Base-by-base conservation (phyloP, 2,113 vertebrate species). In the Carlito syrichta region DNA sequence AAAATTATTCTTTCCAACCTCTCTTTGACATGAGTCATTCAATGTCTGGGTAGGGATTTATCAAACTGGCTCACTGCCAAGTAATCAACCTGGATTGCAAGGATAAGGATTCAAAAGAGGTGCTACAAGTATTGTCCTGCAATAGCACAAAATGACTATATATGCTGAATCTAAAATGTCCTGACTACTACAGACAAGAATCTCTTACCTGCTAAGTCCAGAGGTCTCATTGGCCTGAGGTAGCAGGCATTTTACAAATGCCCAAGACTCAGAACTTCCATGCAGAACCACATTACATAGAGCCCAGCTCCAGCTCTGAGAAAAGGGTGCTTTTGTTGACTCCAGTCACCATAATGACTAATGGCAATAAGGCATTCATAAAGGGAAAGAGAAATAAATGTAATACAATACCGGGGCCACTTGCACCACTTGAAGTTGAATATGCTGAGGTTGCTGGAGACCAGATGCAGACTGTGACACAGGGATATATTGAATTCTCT, bases 401-500 rank as follows among this genome's bases (percentile, higher is more conserved):
- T 43, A 8, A 78, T 10, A 54, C 66, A 7, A 68, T 98, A 99
- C 99, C 99, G 99, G 99, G 23, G 99, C 99, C 96, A 99, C 99
- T 97, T 99, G 99, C 74, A 99, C 99, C 95, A 99, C 99, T 98
- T 99, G 99, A 89, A 99, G 98, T 98, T 99, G 99, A 79, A 99
- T 99, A 94, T 99, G 99, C 96, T 99, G 99, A 5, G 99, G 98
- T 86, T 99, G 99, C 68, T 99, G 98, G 92, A 99, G 98, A 74
- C 98, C 98, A 17, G 98, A 98, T 0, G 99, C 98, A 0, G 99
- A 97, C 96, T 99, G 99, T 0, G 99, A 99, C 79, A 99, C 99
- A 0, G 99, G 99, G 97, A 99, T 99, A 97, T 99, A 99, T 98
- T 99, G 99, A 97, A 99, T 99, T 68, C 99, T 99, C 98, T 99